Percentiles rank a stretch among this genome's conserved stretches.
phyloP scores from a whole-genome alignment of 2,797 vertebrate genomes.

The Pseudopleuronectes americanus region DNA sequence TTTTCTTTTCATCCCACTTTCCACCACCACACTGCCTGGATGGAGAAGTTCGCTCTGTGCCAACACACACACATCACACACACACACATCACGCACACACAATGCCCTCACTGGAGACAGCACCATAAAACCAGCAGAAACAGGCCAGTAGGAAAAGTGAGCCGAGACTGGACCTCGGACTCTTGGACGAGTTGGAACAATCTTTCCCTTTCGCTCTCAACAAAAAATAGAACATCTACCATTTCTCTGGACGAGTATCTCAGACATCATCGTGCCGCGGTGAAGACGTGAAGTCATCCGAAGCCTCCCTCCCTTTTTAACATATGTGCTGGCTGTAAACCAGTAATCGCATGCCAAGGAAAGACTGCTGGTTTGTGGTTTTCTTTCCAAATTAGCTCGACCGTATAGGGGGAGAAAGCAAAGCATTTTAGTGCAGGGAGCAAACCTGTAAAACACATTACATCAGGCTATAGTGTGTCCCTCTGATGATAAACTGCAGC shows the following conservation, averaged over 20 bases:
- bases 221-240: conserved; percentile 20
- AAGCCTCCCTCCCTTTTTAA: conserved; percentile 56
- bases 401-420: conserved; percentile 56
- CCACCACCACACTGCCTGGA: conserved; percentile 48
- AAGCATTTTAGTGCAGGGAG: conserved; percentile 38
- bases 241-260: conserved; percentile 33
- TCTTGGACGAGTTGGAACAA: conserved; percentile 35
- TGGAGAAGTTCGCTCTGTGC: conserved; percentile 68
- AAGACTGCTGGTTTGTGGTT: conserved; percentile 68
- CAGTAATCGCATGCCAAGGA: conserved; percentile 60
- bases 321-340: conserved; percentile 71
- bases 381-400: conserved; percentile 67
- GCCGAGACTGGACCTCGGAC: conserved; percentile 49
- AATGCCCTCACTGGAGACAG: conserved; percentile 55
- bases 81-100: conserved; percentile 62
- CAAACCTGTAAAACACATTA: conserved; percentile 75
- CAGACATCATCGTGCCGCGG: conserved; percentile 39
- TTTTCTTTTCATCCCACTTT: conserved; percentile 59
- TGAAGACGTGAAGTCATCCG: conserved; percentile 61
- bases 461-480: conserved; percentile 41
- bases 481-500: conserved; percentile 31
- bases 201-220: conserved; percentile 16
- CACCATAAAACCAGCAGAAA: conserved; percentile 51
- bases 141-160: conserved; percentile 47
- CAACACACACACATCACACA: conserved; percentile 71